phyloP scores from a whole-genome alignment of 2,888 invertebrate genomes.

The Megaustenia siamemsis region DNA sequence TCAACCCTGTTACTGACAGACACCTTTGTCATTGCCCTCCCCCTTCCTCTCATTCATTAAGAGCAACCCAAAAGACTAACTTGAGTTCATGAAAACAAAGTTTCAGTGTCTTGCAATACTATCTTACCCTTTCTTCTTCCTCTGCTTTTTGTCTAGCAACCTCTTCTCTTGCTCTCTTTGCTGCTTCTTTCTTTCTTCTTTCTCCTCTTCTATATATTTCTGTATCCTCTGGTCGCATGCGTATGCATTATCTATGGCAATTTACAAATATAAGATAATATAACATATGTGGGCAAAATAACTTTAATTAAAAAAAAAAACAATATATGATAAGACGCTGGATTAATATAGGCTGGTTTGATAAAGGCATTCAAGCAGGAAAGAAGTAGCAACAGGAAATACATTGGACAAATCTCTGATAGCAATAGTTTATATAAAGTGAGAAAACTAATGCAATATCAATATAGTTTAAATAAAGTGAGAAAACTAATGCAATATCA shows the following conservation, averaged over 20 bases:
- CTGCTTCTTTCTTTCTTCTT: constrained; percentile 92
- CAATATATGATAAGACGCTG: neutral
- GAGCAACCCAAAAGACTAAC: too few species aligned
- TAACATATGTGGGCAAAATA: too few species aligned
- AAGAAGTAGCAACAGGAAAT: neutral
- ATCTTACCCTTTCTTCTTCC: constrained; percentile 81
- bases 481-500: neutral
- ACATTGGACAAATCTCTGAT: too few species aligned
- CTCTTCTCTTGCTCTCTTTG: constrained; percentile 89
- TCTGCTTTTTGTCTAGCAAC: constrained; percentile 86
- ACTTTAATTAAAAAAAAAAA: too few species aligned
- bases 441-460: too few species aligned
- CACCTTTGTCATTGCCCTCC: too few species aligned
- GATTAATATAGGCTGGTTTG: neutral
- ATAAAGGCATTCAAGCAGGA: neutral
- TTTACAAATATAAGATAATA: neutral
- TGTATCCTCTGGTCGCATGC: constrained; percentile 95
- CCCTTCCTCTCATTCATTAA: too few species aligned
- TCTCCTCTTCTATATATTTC: constrained; percentile 95
- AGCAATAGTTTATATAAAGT: too few species aligned
- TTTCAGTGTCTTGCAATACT: too few species aligned
- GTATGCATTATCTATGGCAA: constrained; percentile 89
- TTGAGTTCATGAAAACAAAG: too few species aligned
- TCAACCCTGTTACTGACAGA: too few species aligned
- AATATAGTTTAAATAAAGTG: too few species aligned